Percentiles rank a stretch among this genome's conserved stretches.
Conservation (phyloP, 2,113 vertebrate species). For the Pollachius pollachius region DNA sequence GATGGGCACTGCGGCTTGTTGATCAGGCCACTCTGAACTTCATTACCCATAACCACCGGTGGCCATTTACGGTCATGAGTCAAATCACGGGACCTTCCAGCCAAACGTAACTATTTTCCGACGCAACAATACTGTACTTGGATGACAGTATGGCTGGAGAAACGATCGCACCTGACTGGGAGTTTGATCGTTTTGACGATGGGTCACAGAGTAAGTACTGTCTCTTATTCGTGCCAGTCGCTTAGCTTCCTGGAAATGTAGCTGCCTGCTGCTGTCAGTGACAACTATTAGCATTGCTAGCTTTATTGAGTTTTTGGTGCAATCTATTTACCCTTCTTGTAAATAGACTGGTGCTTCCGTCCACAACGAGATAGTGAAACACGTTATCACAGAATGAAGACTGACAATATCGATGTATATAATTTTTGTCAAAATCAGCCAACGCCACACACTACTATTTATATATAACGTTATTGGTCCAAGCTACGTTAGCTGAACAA, state of each 20-base stretch:
- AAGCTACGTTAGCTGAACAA: no score
- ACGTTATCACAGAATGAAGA: no score
- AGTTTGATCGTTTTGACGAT: constrained; percentile 95
- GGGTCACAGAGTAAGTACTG: constrained; percentile 90
- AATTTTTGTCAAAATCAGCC: no score
- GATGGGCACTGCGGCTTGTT: no score
- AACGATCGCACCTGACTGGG: constrained; percentile 89
- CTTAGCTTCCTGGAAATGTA: not conserved
- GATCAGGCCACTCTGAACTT: constrained; percentile 35
- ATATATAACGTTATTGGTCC: no score
- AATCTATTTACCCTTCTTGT: not conserved
- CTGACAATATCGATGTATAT: no score
- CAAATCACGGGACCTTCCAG: constrained; percentile 57
- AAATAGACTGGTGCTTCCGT: no score
- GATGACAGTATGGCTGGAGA: constrained; percentile 81
- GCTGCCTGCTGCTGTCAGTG: not conserved
- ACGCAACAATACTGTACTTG: not conserved
- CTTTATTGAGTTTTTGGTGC: constrained; percentile 1
- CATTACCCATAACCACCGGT: constrained; percentile 62
- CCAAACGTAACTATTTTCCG: constrained; percentile 14
- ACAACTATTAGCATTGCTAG: constrained; percentile 10
- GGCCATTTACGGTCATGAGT: constrained; percentile 50
- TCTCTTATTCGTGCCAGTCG: not conserved
- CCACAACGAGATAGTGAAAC: no score
- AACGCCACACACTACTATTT: no score